Evolutionary conservation across 1,140 invertebrate species (phyloP).

Genomic region (Panagrolaimus sp.): DNA sequence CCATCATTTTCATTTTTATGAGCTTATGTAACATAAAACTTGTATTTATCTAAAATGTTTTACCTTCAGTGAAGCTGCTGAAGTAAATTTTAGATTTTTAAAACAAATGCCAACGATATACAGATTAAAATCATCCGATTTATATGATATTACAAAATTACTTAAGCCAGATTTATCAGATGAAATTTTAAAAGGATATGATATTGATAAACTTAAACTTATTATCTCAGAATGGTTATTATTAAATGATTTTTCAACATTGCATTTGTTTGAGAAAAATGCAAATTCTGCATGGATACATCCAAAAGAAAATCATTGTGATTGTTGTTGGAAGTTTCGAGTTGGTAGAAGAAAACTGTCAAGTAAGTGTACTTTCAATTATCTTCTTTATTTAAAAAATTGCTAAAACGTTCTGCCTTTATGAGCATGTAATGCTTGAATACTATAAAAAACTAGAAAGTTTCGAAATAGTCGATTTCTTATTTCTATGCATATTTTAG

Average conservation of each 20-base stretch:
- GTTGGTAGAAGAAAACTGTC: background rate
- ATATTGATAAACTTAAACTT: background rate
- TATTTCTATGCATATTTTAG: too few species aligned
- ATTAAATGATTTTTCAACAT: background rate
- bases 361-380: too few species aligned
- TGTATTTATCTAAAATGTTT: too few species aligned
- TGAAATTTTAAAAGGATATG: background rate
- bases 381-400: too few species aligned
- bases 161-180: background rate
- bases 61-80: too few species aligned
- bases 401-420: too few species aligned
- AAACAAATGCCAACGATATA: constrained; percentile 1
- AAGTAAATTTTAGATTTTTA: too few species aligned
- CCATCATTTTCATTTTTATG: too few species aligned
- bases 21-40: too few species aligned
- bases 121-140: background rate
- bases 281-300: background rate
- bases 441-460: too few species aligned
- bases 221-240: constrained; percentile 10
- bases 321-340: background rate
- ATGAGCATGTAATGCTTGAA: too few species aligned
- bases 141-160: background rate
- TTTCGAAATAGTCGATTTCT: too few species aligned
- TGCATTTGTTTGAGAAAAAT: background rate
- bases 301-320: constrained; percentile 5